Evolutionary conservation across 2,113 vertebrate species (phyloP), one percentile per base, ranked within the genome.

Genomic region (Tapirus terrestris): DNA sequence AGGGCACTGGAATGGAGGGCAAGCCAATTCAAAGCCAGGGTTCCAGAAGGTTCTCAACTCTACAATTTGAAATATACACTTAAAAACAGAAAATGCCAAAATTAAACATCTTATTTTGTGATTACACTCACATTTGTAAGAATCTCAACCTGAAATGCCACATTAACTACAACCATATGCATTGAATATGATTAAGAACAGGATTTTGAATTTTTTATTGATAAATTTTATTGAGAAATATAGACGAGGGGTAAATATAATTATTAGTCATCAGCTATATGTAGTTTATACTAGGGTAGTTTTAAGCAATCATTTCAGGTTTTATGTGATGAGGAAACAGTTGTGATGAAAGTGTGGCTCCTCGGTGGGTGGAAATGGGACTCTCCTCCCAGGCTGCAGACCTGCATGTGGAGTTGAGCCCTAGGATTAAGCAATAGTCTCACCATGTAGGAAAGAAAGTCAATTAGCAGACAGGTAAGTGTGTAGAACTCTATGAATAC

Each of bases 361-460:
- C 21, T 36, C 2, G 0, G 23, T 65, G 48, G 31, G 4, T 65
- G 27, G 45, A 29, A 58, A 21, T n/a, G 1, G 13, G 20, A 58
- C 36, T 60, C 1, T 2, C 14, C 48, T 76, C 51, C 29, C 13
- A 8, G 36, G 17, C 58, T 87, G 1, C 58, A 31, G 56, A 48
- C 13, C 53, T 10, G 0, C 8, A 0, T 0, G 0, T 63, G 1
- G 6, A 72, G 43, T 6, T 58, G 67, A 75, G 21, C 25, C 21
- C 43, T 23, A 48, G 43, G 43, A 9, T 36, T 73, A 31, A 39
- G 25, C 31, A 25, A 8, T 5, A 10, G n/a, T n/a, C 33, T 33
- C 31, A 48, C 6, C n/a, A 45, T 4, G 43, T 48, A 58, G 58
- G 23, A 23, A 73, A 58, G 63, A 68, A 88, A 82, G 75, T 27